Evolutionary conservation across 2,888 invertebrate genomes (phyloP), one percentile per base, ranked within the genome.

Genomic region (Chaetoderma sp.): DNA sequence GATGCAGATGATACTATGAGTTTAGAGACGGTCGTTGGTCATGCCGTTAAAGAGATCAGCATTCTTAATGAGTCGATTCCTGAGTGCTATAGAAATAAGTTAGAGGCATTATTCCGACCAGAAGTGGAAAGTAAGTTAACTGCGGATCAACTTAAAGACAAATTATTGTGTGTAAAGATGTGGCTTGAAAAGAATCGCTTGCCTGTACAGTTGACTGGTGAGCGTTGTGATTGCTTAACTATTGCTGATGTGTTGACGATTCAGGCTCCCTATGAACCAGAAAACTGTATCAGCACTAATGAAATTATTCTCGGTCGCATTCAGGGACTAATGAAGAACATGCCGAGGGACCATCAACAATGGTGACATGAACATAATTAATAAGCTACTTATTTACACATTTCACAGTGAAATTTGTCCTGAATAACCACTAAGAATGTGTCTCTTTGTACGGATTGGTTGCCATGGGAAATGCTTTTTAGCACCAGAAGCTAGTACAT

Each of bases 301-400:
- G 84, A 83, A 70, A 85, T 86, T n/a, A 83, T 86, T 58, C 74
- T 86, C 2, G 83, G 81, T 13, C 80, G 81, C 68, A 82, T 86
- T 44, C 84, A 85, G 64, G 83, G 80, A 45, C 75, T 86, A 25
- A 80, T 86, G 5, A 82, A 80, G 70, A 82, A 78, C 54, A 83
- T 86, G 83, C 86, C 86, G 27, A 30, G 69, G 54, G 79, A 80
- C 70, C 76, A 78, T 30, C 78, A 79, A 25, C 65, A 73, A 21
- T 82, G 80, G 81, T 80, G 65, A 70, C 6, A 56, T 21, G 2
- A 49, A 2, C 16, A 8, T 8, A 21, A 2, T 25, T n/a, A n/a
- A n/a, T n/a, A n/a, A n/a, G n/a, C n/a, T n/a, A n/a, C n/a, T n/a
- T n/a, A n/a, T n/a, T n/a, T n/a, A n/a, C n/a, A n/a, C n/a, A n/a